Percentiles rank a stretch among this genome's conserved stretches.
Evolutionary conservation across 2,113 vertebrate species (phyloP).

Genomic region (Sceloporus undulatus): DNA sequence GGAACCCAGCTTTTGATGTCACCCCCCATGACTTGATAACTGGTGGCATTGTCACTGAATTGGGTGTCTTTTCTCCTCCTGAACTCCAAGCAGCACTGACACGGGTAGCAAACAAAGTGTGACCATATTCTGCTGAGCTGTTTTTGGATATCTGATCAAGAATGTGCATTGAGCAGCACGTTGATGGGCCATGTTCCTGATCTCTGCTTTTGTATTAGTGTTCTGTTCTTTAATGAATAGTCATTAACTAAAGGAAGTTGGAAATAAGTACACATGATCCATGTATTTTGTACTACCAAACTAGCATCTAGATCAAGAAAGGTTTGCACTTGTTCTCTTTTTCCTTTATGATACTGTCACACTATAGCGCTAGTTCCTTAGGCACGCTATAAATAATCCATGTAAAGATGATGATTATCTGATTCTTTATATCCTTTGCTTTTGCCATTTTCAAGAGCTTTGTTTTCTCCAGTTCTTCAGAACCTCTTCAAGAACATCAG

Average conservation of each 20-base stretch:
- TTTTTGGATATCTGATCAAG: background rate
- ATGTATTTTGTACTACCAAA: background rate
- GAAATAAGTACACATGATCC: background rate
- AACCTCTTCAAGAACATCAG: background rate
- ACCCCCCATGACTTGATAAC: conserved; percentile 93
- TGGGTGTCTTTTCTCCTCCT: conserved; percentile 87
- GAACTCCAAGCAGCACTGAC: conserved; percentile 87
- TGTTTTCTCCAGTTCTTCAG: background rate
- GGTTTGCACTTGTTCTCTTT: too few species aligned
- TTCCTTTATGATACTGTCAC: background rate
- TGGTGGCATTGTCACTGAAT: conserved; percentile 91
- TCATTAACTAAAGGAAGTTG: background rate
- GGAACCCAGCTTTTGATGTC: conserved; percentile 94
- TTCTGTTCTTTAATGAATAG: background rate
- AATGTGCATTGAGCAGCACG: background rate
- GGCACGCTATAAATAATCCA: background rate
- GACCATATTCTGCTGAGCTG: background rate
- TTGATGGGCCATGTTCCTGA: too few species aligned
- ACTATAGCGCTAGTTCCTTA: background rate
- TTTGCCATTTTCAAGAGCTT: background rate
- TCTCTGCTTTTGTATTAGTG: background rate
- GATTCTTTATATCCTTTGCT: background rate
- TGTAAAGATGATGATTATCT: background rate
- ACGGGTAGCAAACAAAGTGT: background rate
- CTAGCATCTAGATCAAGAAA: background rate